Conservation (phyloP, 2,113 vertebrate genomes). For the Salvelinus namaycush region DNA sequence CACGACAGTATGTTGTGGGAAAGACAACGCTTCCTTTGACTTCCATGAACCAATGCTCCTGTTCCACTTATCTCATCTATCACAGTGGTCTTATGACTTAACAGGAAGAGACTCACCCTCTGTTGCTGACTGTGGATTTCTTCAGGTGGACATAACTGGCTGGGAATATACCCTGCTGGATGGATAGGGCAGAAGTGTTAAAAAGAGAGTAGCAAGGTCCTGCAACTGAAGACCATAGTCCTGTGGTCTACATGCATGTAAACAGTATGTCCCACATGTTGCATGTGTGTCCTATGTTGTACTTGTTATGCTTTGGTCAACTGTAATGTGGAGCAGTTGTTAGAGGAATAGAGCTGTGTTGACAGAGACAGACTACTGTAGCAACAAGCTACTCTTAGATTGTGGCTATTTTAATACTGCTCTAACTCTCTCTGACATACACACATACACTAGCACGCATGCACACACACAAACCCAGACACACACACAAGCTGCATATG, state of each 20-base stretch:
- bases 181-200: conserved; percentile 37
- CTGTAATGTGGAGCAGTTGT: too few relatives aligned
- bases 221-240: too few relatives aligned
- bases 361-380: neutral
- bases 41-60: neutral
- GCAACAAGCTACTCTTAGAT: conserved; percentile 4
- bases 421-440: neutral
- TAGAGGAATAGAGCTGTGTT: neutral
- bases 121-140: conserved; percentile 80
- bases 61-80: neutral
- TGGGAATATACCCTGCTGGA: conserved; percentile 77
- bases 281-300: too few relatives aligned
- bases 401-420: too few relatives aligned
- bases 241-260: too few relatives aligned
- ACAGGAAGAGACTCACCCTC: conserved; percentile 70
- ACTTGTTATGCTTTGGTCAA: too few relatives aligned
- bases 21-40: neutral
- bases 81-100: neutral
- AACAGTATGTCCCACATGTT: too few relatives aligned
- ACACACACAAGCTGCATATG: conserved; percentile 3
- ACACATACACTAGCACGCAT: neutral
- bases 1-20: neutral
- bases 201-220: conserved; percentile 6
- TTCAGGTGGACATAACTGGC: conserved; percentile 79
- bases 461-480: neutral